Evolutionary conservation across 2,113 vertebrate genomes (phyloP), one percentile per base, ranked within the genome.

Genomic region (Sapayoa aenigma): DNA sequence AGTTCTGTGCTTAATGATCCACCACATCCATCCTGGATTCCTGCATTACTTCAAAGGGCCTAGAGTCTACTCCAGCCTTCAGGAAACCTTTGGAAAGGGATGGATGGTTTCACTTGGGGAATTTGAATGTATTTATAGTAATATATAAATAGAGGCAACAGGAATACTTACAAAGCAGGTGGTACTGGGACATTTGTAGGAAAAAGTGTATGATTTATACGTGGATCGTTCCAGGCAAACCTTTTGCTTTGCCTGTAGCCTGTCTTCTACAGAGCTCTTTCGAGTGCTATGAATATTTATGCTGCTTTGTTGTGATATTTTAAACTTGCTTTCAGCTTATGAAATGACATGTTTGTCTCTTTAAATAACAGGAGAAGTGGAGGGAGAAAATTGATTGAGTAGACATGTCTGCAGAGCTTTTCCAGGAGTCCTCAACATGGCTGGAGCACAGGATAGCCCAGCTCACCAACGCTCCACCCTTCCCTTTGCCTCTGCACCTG

Each of bases 101-200:
- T 31, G 20, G 66, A 52, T 86, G 73, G 46, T 69, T 88, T 95
- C 80, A 90, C n/a, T 8, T 46, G 39, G 12, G n/a, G 8, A 46
- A 58, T 80, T 85, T 90, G 37, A 63, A 55, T 58, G 12, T 86
- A 86, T 95, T 95, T 90, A 82, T 92, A 95, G n/a, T 55, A 42
- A 27, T 59, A n/a, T 65, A 41, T 74, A 81, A 88, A 77, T 80
- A 63, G n/a, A 73, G 18, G 28, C 58, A 90, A 52, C 71, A 87
- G 67, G 37, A 92, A 68, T 92, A 66, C 35, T 90, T 90, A 56
- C 63, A 80, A 71, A 90, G 65, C 50, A 92, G 60, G 65, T 89
- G 59, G 35, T 89, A 42, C 47, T 67, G 65, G 24, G 30, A 59
- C 12, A 11, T 67, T 81, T 86, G 74, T 56, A 88, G 92, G 85